Evolutionary conservation across 2,113 vertebrate genomes (phyloP), one percentile per base, ranked within the genome.

Genomic region (Brachyhypopomus occidentalis): DNA sequence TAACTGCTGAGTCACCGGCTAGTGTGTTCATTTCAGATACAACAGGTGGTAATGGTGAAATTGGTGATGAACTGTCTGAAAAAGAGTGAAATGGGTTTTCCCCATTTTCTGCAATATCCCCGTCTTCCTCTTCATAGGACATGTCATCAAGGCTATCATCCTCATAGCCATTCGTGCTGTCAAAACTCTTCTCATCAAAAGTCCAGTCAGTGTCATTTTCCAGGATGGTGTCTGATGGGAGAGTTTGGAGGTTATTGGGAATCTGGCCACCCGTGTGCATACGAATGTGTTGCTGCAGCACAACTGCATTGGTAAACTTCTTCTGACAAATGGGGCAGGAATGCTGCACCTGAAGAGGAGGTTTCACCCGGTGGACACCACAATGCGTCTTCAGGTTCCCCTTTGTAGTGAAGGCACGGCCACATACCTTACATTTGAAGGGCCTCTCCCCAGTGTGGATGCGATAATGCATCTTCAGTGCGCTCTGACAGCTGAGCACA

Each of bases 281-380:
- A 17, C 96, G 96, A 83, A 99, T 98, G 72, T 99, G 98, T 90
- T 99, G 97, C 91, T 99, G 98, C 20, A 99, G 93, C 60, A 98
- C 96, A 23, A 99, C 95, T 0, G 98, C 98, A 0, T 99, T 98
- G 19, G 96, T 99, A 93, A 99, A 99, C 93, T 96, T 98, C 92
- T 97, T 97, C 92, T 99, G 97, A 90, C 97, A 99, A 90, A 99
- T 97, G 34, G 98, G 98, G 89, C 98, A 99, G 0, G 97, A 98
- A 89, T 98, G 97, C 84, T 97, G 97, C 86, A 98, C 95, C 52
- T 94, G 94, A 79, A 97, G 94, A 0, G 98, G 96, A 7, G 95
- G 95, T 83, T 95, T 98, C 48, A 96, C 94, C 60, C 96, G 92
- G 92, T 99, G 97, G 77, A 98, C 96, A 9, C 96, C 95, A 22